Conservation (phyloP, 2,888 invertebrate genomes). For the Willowsia nigromaculata region DNA sequence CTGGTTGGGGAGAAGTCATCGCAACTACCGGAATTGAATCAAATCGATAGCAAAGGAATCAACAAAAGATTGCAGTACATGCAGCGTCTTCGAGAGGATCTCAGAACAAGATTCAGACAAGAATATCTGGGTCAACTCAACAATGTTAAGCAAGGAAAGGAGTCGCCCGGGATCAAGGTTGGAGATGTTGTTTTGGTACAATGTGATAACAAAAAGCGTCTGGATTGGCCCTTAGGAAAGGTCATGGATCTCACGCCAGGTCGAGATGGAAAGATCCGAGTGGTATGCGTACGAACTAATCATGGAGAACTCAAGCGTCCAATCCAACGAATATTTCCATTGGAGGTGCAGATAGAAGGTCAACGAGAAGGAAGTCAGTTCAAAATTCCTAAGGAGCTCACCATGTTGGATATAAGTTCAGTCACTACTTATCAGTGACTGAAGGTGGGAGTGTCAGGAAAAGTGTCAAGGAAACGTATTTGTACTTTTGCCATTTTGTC, state of each 20-base stretch:
- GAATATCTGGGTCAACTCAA: slow-evolving; percentile 19
- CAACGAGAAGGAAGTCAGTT: too few species aligned
- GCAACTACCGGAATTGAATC: not conserved
- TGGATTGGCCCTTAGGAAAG: slow-evolving; percentile 1
- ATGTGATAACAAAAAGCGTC: not conserved
- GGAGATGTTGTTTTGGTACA: not conserved
- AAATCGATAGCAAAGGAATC: too few species aligned
- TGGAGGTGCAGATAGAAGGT: too few species aligned
- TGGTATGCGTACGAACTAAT: not conserved
- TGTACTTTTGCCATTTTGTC: too few species aligned
- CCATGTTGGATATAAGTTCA: too few species aligned
- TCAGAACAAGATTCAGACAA: not conserved
- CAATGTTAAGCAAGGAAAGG: not conserved
- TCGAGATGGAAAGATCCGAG: not conserved
- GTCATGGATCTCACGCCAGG: not conserved
- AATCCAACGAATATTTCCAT: not conserved
- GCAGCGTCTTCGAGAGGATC: not conserved
- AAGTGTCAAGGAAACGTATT: too few species aligned
- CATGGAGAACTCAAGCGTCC: not conserved
- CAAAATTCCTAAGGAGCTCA: too few species aligned
- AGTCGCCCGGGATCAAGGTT: not conserved
- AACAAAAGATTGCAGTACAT: not conserved
- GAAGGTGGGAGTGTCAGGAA: too few species aligned
- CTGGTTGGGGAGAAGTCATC: not conserved
- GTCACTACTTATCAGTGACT: too few species aligned